A percentile compares a stretch with the other conserved stretches of the same genome.
These are phyloP conservation scores for Brachionus plicatilis DNA, from an alignment of 1,140 invertebrate species.

Conservation along the genomic window DNA sequence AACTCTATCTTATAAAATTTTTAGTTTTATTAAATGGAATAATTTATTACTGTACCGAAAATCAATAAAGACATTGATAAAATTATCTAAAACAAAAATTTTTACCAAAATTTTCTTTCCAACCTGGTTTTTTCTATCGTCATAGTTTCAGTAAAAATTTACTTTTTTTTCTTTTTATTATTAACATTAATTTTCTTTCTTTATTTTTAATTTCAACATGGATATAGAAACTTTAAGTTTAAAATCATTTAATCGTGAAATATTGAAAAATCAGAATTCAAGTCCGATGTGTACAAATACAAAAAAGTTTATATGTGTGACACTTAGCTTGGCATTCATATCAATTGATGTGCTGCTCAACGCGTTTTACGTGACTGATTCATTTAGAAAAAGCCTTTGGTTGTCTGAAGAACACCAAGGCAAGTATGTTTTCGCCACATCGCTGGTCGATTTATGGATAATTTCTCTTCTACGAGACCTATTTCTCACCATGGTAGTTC, in stretches of 20 bases:
- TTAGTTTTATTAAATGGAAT: background rate
- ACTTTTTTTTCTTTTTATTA: background rate
- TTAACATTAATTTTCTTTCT: background rate
- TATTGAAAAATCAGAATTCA: background rate
- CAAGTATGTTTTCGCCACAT: background rate
- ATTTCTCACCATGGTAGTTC: background rate
- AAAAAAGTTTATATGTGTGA: background rate
- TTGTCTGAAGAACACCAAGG: background rate
- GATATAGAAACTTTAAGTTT: constrained; percentile 12
- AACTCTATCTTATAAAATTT: background rate
- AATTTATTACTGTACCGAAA: background rate
- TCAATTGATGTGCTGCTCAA: background rate
- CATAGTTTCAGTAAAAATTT: constrained; percentile 3
- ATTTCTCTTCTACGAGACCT: background rate
- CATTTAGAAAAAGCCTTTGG: background rate
- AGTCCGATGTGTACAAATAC: background rate
- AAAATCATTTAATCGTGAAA: background rate
- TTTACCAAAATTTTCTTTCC: background rate
- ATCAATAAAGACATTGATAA: background rate
- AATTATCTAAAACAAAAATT: background rate
- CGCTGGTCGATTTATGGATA: constrained; percentile 5
- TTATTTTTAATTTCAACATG: background rate
- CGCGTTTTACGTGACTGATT: background rate
- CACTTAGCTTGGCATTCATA: background rate
- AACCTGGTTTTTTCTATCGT: background rate